Evolutionary conservation across 2,113 vertebrate genomes (phyloP), one percentile per base, ranked within the genome.

Genomic region (Cynocephalus volans): DNA sequence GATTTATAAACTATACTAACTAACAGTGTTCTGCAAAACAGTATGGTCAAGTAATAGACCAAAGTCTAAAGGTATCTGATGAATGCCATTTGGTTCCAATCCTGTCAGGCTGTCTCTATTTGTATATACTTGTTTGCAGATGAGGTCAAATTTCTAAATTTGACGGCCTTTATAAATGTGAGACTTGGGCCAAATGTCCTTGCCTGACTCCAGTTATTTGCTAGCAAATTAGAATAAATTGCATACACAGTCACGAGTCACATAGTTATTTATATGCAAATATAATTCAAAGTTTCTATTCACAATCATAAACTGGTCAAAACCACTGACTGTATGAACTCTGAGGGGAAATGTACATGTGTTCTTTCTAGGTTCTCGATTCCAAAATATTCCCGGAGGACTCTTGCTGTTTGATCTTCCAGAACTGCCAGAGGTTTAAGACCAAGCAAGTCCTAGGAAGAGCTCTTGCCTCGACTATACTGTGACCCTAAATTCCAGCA

Each of bases 61-160:
- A n/a, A 82, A 70, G 6, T 84, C 87, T 54, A 67, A 90, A 90
- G 76, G 54, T 45, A 50, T 52, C 70, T 62, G 87, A 90, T 72
- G 48, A 86, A 67, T 77, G 69, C 52, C 81, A 83, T 76, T n/a
- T 97, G 83, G 79, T 91, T 95, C 82, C 28, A 94, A 65, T 96
- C 79, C 79, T 95, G 45, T 93, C 67, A 77, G 56, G 60, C 54
- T 45, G 62, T 67, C 64, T 97, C 28, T 62, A 85, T 92, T 81
- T 95, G 67, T 80, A 41, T 88, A 82, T 48, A 9, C 48, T 58
- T 90, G 26, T 93, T 96, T 90, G 54, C 82, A 90, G 58, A 96
- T 41, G 95, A 97, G 95, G 73, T 97, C 86, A 96, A 48, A 70
- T 92, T 92, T 97, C 77, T 96, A 91, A 96, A 95, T 84, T 70